Percentiles rank a stretch among this genome's conserved stretches.
phyloP scores from a whole-genome alignment of 2,888 invertebrate species.

The Calliopum simillimum region DNA sequence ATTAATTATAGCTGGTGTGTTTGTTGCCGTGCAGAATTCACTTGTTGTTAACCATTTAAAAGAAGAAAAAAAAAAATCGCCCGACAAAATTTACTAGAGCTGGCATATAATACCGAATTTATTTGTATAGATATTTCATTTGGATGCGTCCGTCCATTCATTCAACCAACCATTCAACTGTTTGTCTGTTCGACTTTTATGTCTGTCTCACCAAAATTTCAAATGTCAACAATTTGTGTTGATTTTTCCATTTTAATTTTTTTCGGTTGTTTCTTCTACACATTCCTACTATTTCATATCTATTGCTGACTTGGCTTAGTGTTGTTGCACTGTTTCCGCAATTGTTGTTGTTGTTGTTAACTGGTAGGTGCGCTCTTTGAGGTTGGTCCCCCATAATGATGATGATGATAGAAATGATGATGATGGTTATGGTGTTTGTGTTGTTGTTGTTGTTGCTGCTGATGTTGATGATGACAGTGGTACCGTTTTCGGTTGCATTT shows the following conservation, averaged over 20 bases:
- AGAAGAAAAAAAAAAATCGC: too few relatives aligned
- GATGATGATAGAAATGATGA: conserved; percentile 1
- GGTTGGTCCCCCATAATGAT: conserved; percentile 23
- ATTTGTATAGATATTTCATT: too few relatives aligned
- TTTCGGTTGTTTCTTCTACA: background rate
- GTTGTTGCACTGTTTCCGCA: conserved; percentile 27
- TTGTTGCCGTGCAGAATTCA: too few relatives aligned
- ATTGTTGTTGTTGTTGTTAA: conserved; percentile 22
- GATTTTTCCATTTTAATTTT: conserved; percentile 24
- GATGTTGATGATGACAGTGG: conserved; percentile 35
- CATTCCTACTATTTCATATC: conserved; percentile 3
- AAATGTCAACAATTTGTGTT: conserved; percentile 28
- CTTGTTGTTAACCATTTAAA: too few relatives aligned
- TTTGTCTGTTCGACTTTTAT: conserved; percentile 11
- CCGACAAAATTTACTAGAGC: too few relatives aligned
- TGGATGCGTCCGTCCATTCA: too few relatives aligned
- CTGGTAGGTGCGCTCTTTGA: conserved; percentile 34
- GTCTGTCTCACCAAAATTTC: conserved; percentile 1
- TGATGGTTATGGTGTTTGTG: too few relatives aligned
- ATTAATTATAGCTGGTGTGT: too few relatives aligned
- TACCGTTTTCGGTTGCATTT: conserved; percentile 17
- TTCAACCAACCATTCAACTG: background rate
- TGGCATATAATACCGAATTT: too few relatives aligned
- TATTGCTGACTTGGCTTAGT: conserved; percentile 35
- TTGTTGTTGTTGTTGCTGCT: too few relatives aligned